phyloP scores from a whole-genome alignment of 2,888 invertebrate genomes.

The Synergus itoensis region DNA sequence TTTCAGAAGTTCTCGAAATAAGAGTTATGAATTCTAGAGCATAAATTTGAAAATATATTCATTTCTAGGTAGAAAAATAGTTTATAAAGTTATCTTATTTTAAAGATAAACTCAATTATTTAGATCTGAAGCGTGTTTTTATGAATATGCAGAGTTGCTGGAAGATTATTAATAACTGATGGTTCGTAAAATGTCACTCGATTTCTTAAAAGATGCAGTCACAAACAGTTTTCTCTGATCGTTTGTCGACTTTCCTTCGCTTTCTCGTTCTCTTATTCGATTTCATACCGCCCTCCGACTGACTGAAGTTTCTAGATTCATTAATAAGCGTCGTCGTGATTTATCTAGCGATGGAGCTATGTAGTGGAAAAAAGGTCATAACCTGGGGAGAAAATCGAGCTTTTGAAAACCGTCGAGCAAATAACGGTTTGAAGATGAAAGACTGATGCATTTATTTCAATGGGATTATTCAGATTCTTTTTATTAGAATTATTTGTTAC shows the following conservation, averaged over 20 bases:
- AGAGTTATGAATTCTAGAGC: neutral
- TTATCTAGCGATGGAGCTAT: slow-evolving; percentile 31
- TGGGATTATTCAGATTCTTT: slow-evolving; percentile 3
- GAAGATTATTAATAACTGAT: neutral
- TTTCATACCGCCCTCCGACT: slow-evolving; percentile 23
- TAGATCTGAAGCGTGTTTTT: neutral
- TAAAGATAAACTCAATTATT: neutral
- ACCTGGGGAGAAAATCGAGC: slow-evolving; percentile 36
- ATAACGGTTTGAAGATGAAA: slow-evolving; percentile 23
- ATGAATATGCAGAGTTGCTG: neutral
- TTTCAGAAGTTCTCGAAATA: too few relatives aligned
- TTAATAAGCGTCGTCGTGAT: slow-evolving; percentile 39
- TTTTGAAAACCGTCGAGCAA: slow-evolving; percentile 41
- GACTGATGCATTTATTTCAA: slow-evolving; percentile 12
- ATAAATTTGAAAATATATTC: neutral
- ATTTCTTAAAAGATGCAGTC: slow-evolving; percentile 24
- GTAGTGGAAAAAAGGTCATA: slow-evolving; percentile 32
- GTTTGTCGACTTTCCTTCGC: neutral
- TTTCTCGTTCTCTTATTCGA: slow-evolving; percentile 28
- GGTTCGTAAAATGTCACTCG: slow-evolving; percentile 6
- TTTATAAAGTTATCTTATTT: neutral
- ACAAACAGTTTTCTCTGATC: slow-evolving; percentile 12
- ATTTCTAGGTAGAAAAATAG: too few relatives aligned
- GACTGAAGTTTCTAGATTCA: slow-evolving; percentile 37
- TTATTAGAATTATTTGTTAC: neutral